phyloP scores from a whole-genome alignment of 2,888 invertebrate genomes.

The Melieria omissa region DNA sequence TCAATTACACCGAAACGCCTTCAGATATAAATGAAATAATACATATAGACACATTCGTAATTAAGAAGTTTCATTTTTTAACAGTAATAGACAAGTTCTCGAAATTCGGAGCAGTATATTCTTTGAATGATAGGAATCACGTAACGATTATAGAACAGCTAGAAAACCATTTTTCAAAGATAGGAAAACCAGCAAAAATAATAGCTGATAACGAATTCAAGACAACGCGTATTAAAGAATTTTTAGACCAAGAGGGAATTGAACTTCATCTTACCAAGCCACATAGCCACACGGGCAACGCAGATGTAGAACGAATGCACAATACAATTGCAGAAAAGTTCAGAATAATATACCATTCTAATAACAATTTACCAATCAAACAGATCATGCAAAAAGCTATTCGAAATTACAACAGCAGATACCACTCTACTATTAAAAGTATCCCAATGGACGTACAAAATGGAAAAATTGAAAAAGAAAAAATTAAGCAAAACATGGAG shows the following conservation, averaged over 20 bases:
- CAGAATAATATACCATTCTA: constrained; percentile 35
- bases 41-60: constrained; percentile 39
- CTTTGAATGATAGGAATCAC: constrained; percentile 33
- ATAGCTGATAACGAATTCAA: constrained; percentile 48
- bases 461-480: constrained; percentile 1
- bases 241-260: constrained; percentile 36
- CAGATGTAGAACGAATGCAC: constrained; percentile 41
- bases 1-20: no score
- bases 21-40: constrained; percentile 40
- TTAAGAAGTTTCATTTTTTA: no score
- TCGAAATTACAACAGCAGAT: constrained; percentile 27
- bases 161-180: constrained; percentile 32
- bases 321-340: constrained; percentile 38
- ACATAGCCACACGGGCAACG: constrained; percentile 43
- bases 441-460: constrained; percentile 15
- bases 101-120: constrained; percentile 38
- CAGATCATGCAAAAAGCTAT: constrained; percentile 34
- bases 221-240: constrained; percentile 38
- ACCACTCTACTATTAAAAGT: constrained; percentile 26
- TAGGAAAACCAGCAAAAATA: no score
- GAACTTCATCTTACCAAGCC: constrained; percentile 44
- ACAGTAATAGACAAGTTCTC: no score
- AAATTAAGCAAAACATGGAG: constrained; percentile 29
- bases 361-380: constrained; percentile 37
- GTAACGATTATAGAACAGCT: constrained; percentile 31